Percentiles rank a stretch among this genome's conserved stretches.
These are phyloP conservation scores for Oreochromis spilurus DNA, from an alignment of 2,113 vertebrate species.

Conservation along the genomic window DNA sequence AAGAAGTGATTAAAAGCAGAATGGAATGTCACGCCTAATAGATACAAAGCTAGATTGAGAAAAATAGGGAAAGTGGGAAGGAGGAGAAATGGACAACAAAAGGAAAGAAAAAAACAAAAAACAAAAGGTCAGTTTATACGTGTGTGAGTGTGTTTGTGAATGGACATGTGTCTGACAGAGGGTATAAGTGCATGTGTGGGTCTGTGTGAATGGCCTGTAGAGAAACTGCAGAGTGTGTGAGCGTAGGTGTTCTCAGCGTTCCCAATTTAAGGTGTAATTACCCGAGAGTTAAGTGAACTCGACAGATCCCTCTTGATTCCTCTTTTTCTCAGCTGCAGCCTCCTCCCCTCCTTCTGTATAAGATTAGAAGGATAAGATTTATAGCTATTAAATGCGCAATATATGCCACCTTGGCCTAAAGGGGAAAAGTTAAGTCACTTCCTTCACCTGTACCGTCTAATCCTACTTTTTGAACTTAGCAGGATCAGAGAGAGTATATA, in stretches of 20 bases:
- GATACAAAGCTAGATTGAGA: slow-evolving; percentile 53
- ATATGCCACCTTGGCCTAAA: background rate
- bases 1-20: slow-evolving; percentile 69
- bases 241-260: slow-evolving; percentile 29
- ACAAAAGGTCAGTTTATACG: background rate
- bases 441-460: background rate
- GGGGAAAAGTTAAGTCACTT: background rate
- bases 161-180: background rate
- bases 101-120: background rate
- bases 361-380: background rate
- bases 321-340: background rate
- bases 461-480: background rate
- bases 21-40: slow-evolving; percentile 76
- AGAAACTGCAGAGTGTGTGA: slow-evolving; percentile 40
- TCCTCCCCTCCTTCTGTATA: background rate
- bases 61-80: slow-evolving; percentile 39
- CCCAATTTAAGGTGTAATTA: slow-evolving; percentile 73
- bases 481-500: background rate
- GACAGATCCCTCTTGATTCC: slow-evolving; percentile 27
- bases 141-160: background rate
- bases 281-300: slow-evolving; percentile 51
- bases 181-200: background rate
- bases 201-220: background rate
- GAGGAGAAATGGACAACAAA: background rate
- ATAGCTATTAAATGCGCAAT: background rate